Base-by-base conservation (phyloP, 2,113 vertebrate genomes). In the Tetraodon nigroviridis region DNA sequence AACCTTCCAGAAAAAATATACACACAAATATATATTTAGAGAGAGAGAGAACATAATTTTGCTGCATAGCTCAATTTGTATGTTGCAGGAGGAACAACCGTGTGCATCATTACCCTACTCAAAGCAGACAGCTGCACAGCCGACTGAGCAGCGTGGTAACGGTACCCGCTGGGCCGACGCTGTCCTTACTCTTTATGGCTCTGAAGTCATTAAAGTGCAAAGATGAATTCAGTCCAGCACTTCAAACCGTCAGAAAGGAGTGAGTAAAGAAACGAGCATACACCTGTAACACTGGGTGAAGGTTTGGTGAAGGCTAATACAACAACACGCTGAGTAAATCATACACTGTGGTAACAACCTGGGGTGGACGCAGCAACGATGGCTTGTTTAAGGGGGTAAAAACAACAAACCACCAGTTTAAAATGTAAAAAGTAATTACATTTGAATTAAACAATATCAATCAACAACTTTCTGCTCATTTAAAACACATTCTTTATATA, bases 1-100 rank as follows among this genome's bases (percentile, higher is more conserved):
- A 37, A 37, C 32, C 32, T 37, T 37, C 24, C 24, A 27, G 24
- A 27, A 27, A 27, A 27, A 27, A 27, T 27, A 4, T 27, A 27
- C 24, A 27, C 24, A 27, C 2, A 27, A 3, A 27, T 27, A 27
- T 27, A 27, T 27, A 27, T 27, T 6, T 27, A 27, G 5, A 27
- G 5, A 60, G 7, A 17, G 13, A 7, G 8, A 37, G 32, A 37
- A 37, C 11, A 11, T 37, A 29, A 11, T 64, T 48, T 64, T 56
- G 50, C 64, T 84, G 82, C 80, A 85, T 82, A 84, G 82, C 74
- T 64, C 19, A 58, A 5, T 50, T 16, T 55, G 55, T 64, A 68
- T 78, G 78, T 58, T 79, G 62, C 67, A 75, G 51, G 66, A 51
- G 29, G 54, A 52, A 67, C 37, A 73, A 64, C 46, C 29, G 18